Evolutionary conservation across 2,797 vertebrate genomes (phyloP).

Genomic region (Parambassis ranga): DNA sequence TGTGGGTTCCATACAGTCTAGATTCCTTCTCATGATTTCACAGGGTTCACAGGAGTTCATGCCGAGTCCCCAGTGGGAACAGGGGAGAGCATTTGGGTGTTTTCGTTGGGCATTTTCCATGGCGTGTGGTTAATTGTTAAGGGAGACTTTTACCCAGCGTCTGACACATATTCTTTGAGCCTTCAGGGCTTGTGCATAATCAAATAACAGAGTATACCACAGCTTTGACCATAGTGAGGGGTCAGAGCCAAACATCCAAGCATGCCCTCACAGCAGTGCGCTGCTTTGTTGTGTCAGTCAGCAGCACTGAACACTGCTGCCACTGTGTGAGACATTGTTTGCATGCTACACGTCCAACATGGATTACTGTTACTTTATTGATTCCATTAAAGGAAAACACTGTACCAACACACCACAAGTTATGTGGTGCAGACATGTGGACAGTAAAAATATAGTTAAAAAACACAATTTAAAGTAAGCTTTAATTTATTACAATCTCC

Average conservation of each 20-base stretch:
- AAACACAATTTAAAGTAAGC: not conserved
- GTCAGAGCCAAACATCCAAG: conserved; percentile 56
- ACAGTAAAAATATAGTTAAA: not conserved
- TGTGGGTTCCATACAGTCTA: conserved; percentile 65
- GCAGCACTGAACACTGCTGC: conserved; percentile 26
- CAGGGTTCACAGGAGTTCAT: conserved; percentile 72
- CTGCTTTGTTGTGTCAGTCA: conserved; percentile 57
- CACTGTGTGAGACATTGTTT: conserved; percentile 40
- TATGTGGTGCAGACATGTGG: not conserved
- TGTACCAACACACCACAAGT: conserved; percentile 10
- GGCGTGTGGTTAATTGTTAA: conserved; percentile 78
- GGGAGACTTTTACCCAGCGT: conserved; percentile 72
- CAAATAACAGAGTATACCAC: conserved; percentile 57
- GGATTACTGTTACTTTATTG: conserved; percentile 3
- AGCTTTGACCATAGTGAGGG: conserved; percentile 53
- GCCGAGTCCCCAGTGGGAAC: conserved; percentile 61
- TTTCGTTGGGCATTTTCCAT: conserved; percentile 76
- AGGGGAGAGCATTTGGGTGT: conserved; percentile 58
- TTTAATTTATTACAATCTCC: conserved; percentile 1
- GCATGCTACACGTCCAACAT: conserved; percentile 45
- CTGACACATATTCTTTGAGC: conserved; percentile 76
- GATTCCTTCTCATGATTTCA: conserved; percentile 68
- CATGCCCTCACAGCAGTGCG: conserved; percentile 43
- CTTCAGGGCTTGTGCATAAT: conserved; percentile 65
- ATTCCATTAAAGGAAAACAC: conserved; percentile 9